These are phyloP conservation scores for Lethocerus indicus DNA, from an alignment of 1,140 invertebrate species.

Conservation along the genomic window DNA sequence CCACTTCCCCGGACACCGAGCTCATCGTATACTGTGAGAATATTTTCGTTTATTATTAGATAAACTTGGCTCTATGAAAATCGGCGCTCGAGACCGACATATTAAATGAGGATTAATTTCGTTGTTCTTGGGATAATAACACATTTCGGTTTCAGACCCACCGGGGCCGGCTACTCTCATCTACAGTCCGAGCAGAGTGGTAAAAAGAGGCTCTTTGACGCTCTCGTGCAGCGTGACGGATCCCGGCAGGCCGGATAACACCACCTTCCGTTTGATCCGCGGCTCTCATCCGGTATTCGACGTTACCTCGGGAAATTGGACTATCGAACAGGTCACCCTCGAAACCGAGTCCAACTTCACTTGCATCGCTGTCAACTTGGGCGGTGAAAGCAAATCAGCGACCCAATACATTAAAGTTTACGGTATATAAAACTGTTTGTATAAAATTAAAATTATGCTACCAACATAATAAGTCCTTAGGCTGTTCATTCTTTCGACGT, in stretches of 20 bases:
- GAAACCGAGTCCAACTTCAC: constrained; percentile 74
- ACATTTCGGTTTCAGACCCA: constrained; percentile 34
- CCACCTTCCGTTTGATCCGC: constrained; percentile 59
- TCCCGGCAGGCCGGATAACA: constrained; percentile 43
- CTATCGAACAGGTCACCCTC: constrained; percentile 59
- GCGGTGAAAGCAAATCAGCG: constrained; percentile 55
- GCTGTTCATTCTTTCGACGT: no score
- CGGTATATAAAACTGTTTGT: constrained; percentile 37
- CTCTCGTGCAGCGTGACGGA: constrained; percentile 68
- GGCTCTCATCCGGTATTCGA: constrained; percentile 52
- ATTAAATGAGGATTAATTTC: no score
- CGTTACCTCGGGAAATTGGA: constrained; percentile 51
- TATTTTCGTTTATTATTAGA: no score
- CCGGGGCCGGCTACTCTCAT: constrained; percentile 52
- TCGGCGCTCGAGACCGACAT: no score
- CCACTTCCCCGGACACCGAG: constrained; percentile 48
- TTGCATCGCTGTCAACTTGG: constrained; percentile 65
- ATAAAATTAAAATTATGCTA: no score
- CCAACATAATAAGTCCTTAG: no score
- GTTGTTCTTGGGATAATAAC: no score
- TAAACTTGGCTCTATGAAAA: no score
- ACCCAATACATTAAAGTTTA: constrained; percentile 57
- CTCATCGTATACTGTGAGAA: constrained; percentile 60
- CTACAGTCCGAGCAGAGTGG: constrained; percentile 50
- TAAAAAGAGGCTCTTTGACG: constrained; percentile 60